phyloP scores from a whole-genome alignment of 2,113 vertebrate genomes.

The Pomatorhinus ruficollis region DNA sequence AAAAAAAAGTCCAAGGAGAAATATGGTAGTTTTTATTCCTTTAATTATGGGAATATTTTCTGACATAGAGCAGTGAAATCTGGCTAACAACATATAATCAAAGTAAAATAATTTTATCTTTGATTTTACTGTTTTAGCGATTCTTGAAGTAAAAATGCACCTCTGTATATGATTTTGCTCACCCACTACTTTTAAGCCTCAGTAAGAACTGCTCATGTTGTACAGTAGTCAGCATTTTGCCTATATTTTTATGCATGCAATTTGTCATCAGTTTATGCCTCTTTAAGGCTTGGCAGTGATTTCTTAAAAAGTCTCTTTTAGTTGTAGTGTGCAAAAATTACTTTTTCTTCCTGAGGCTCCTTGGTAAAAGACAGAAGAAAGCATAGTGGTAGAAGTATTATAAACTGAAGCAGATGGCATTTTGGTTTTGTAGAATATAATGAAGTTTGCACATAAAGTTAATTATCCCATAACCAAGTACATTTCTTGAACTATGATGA shows the following conservation, averaged over 20 bases:
- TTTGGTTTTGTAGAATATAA: not conserved
- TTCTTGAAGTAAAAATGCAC: not conserved
- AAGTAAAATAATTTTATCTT: not conserved
- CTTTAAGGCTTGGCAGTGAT: not conserved
- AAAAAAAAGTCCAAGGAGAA: not conserved
- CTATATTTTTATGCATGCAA: slow-evolving; percentile 9
- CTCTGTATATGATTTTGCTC: not conserved
- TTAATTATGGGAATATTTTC: not conserved
- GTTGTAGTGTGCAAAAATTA: not conserved
- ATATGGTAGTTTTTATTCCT: not conserved
- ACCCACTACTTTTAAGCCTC: not conserved
- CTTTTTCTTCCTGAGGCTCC: not conserved
- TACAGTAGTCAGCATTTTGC: slow-evolving; percentile 12
- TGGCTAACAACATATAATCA: not conserved
- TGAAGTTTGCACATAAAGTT: not conserved
- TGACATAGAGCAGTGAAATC: not conserved
- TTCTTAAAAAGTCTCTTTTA: slow-evolving; percentile 4
- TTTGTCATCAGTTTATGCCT: slow-evolving; percentile 2
- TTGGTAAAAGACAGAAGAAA: not conserved
- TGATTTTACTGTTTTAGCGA: not conserved
- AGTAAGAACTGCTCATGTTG: not conserved
- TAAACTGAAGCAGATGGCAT: not conserved
- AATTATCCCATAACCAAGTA: not conserved
- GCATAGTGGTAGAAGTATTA: not conserved
- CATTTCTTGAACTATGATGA: not conserved